A percentile compares a stretch with the other conserved stretches of the same genome.
Evolutionary conservation across 2,888 invertebrate genomes (phyloP).

Genomic region (Ormyrus thymus): DNA sequence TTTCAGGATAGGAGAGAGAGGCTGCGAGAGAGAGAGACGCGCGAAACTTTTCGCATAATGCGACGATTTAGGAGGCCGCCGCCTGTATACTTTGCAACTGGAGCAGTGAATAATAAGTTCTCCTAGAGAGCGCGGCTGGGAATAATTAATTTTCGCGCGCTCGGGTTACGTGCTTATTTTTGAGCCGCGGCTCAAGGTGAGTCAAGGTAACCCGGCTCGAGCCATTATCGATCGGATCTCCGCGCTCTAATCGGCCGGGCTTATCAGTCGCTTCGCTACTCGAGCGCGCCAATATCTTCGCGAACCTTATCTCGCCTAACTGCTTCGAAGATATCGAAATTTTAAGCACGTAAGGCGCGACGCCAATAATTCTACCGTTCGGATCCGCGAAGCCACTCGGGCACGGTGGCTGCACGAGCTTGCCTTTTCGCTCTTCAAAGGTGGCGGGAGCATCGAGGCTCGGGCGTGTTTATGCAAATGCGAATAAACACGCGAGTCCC

Average conservation of each 20-base stretch:
- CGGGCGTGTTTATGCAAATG: no score
- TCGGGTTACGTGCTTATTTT: no score
- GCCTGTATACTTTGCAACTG: not conserved
- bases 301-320: not conserved
- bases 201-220: constrained; percentile 19
- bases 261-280: constrained; percentile 32
- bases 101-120: no score
- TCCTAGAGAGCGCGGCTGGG: not conserved
- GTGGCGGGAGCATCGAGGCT: no score
- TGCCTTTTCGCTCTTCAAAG: no score
- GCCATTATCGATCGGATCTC: constrained; percentile 17
- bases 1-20: constrained; percentile 5
- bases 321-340: not conserved
- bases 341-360: no score
- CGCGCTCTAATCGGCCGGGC: not conserved
- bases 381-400: no score
- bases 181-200: constrained; percentile 1
- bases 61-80: constrained; percentile 24
- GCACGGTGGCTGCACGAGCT: no score
- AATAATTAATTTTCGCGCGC: no score
- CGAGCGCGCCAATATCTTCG: no score
- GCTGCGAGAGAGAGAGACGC: not conserved
- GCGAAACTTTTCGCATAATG: constrained; percentile 40
- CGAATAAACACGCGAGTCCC: no score
- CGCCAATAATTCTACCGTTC: no score